phyloP scores from a whole-genome alignment of 37 sponge, comb jelly and placozoan species.

The Spongia lamella region DNA sequence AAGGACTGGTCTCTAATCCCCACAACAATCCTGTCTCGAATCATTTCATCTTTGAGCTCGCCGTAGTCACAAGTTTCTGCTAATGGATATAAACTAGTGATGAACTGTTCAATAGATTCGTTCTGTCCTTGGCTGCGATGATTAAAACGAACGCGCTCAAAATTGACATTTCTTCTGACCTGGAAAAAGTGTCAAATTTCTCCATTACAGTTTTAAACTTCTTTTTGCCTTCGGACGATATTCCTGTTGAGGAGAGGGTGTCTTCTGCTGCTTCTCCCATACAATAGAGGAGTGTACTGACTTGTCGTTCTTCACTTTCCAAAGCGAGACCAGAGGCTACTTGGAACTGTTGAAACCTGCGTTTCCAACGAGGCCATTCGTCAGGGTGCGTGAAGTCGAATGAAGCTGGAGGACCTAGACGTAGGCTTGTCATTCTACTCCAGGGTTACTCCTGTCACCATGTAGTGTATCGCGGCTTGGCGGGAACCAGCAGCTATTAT shows the following conservation, averaged over 20 bases:
- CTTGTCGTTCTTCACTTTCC: no score
- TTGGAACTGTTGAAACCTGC: no score
- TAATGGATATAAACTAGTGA: not conserved
- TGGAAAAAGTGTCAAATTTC: constrained; percentile 2
- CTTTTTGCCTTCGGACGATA: not conserved
- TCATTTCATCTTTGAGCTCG: not conserved
- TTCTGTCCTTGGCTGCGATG: not conserved
- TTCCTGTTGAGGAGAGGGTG: no score
- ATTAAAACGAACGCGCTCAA: constrained; percentile 1
- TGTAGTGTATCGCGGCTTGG: no score
- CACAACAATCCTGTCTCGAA: constrained; percentile 3
- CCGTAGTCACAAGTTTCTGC: not conserved
- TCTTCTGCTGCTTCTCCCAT: no score
- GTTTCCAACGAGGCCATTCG: no score
- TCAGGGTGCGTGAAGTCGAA: not conserved
- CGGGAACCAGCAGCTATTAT: no score
- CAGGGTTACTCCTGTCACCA: no score
- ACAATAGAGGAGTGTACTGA: no score
- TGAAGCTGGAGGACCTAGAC: constrained; percentile 1
- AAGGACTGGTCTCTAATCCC: not conserved
- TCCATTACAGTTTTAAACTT: not conserved
- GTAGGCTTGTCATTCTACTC: not conserved
- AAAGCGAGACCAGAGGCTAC: no score
- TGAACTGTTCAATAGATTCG: no score
- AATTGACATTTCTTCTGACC: not conserved